phyloP scores from a whole-genome alignment of 2,888 invertebrate genomes.

The Tupiocoris notatus region DNA sequence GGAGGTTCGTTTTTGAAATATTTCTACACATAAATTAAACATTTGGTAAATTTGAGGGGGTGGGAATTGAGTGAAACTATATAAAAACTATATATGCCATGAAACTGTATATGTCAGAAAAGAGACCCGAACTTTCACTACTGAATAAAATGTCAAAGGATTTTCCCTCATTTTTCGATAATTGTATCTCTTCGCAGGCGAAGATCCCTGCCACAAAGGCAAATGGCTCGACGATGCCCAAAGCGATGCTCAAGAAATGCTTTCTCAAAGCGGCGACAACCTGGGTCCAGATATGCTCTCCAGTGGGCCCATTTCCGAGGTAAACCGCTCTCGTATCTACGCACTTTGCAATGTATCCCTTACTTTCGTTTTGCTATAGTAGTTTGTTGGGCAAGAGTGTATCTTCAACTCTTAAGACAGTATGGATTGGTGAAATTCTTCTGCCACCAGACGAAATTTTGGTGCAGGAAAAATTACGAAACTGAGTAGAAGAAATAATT shows the following conservation, averaged over 20 bases:
- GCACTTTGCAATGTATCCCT: slow-evolving; percentile 10
- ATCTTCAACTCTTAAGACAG: no score
- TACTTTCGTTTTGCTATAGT: slow-evolving; percentile 29
- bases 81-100: no score
- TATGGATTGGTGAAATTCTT: no score
- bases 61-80: no score
- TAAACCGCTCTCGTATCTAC: slow-evolving; percentile 16
- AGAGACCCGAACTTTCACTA: no score
- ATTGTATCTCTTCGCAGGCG: slow-evolving; percentile 53
- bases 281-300: slow-evolving; percentile 59
- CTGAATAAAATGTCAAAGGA: no score
- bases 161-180: background rate
- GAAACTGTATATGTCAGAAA: no score
- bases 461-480: no score
- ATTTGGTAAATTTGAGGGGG: no score
- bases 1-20: slow-evolving; percentile 59
- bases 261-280: slow-evolving; percentile 68
- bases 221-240: slow-evolving; percentile 65
- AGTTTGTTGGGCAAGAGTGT: slow-evolving; percentile 8
- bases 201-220: slow-evolving; percentile 66
- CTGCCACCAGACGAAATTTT: no score
- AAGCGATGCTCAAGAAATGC: slow-evolving; percentile 67
- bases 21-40: no score
- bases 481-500: no score
- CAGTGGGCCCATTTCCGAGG: slow-evolving; percentile 66